These are phyloP conservation scores for Drosophila lacicola DNA, from an alignment of 2,888 invertebrate genomes.

Conservation along the genomic window DNA sequence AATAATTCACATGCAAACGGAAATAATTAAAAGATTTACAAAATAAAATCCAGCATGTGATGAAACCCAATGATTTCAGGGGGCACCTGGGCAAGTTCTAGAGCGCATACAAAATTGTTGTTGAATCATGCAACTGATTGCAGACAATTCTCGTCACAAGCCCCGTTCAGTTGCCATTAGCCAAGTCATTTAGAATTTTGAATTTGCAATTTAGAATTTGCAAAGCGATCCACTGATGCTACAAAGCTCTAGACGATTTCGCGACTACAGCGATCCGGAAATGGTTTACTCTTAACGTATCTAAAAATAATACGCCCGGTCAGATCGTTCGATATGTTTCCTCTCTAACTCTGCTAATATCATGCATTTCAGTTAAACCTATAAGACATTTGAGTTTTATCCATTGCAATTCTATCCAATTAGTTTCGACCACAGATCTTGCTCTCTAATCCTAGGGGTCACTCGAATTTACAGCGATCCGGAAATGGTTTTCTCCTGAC, in stretches of 20 bases:
- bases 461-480: neutral
- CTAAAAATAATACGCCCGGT: neutral
- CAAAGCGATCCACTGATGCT: neutral
- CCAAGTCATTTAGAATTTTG: neutral
- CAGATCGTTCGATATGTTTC: neutral
- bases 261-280: neutral
- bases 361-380: no score
- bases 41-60: slow-evolving; percentile 28
- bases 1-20: slow-evolving; percentile 58
- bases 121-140: slow-evolving; percentile 25
- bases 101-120: slow-evolving; percentile 2
- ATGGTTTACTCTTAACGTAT: neutral
- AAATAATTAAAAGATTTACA: slow-evolving; percentile 62
- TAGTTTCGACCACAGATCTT: no score
- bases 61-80: slow-evolving; percentile 6
- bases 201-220: neutral
- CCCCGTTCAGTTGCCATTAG: neutral
- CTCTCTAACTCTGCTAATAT: no score
- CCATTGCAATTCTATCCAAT: no score
- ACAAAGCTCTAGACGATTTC: neutral
- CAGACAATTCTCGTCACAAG: slow-evolving; percentile 1
- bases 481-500: slow-evolving; percentile 3
- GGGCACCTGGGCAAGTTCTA: neutral
- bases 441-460: no score
- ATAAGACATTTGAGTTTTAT: no score